These are phyloP conservation scores for Uropsilus gracilis DNA, from an alignment of 2,113 vertebrate genomes.

Conservation along the genomic window DNA sequence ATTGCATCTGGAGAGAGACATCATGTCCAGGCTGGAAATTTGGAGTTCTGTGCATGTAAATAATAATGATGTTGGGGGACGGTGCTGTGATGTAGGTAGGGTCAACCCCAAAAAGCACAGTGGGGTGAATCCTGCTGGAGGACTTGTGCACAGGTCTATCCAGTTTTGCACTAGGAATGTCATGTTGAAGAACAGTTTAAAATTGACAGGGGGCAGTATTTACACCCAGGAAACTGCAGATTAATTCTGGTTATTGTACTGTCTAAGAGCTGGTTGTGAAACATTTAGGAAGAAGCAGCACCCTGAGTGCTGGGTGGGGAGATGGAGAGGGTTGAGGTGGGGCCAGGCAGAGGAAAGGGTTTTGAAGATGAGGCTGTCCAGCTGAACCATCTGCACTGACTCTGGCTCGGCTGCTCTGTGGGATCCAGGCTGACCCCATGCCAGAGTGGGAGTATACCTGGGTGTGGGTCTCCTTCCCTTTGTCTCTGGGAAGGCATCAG, in stretches of 20 bases:
- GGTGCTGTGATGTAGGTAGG: background rate
- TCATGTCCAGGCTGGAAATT: background rate
- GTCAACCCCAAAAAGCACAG: background rate
- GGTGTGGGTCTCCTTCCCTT: background rate
- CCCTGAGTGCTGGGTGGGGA: too few relatives aligned
- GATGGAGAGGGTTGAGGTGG: too few relatives aligned
- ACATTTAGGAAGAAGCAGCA: background rate
- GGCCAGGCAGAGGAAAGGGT: too few relatives aligned
- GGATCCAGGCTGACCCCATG: background rate
- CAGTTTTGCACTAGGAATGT: background rate
- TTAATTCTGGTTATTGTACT: background rate
- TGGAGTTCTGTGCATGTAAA: background rate
- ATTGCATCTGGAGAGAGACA: background rate
- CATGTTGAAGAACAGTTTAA: background rate
- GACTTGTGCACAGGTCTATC: background rate
- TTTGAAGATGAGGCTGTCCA: rapidly evolving
- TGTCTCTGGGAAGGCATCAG: background rate
- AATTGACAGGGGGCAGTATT: background rate
- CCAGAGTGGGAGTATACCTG: rapidly evolving
- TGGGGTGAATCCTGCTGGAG: background rate
- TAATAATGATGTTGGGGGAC: rapidly evolving
- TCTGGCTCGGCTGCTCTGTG: background rate
- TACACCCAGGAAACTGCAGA: background rate
- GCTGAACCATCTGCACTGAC: too few relatives aligned
- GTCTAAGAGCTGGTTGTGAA: background rate